These are phyloP conservation scores for Sinocyclocheilus anophthalmus DNA, from an alignment of 2,113 vertebrate genomes.

Conservation along the genomic window DNA sequence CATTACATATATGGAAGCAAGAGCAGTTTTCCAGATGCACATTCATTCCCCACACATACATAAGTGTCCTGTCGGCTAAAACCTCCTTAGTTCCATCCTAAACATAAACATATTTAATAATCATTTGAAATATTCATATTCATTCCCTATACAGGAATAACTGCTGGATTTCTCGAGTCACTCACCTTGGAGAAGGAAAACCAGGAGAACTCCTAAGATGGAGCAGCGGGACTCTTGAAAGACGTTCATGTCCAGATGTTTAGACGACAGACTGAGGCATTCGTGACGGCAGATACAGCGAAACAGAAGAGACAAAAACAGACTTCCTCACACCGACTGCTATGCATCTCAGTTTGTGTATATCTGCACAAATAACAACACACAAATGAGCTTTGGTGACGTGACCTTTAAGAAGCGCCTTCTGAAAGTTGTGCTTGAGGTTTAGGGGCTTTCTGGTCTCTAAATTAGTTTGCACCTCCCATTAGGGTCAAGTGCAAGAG, in stretches of 20 bases:
- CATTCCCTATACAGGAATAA: too few species aligned
- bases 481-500: background rate
- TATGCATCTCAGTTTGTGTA: background rate
- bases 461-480: background rate
- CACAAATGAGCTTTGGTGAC: background rate
- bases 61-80: background rate
- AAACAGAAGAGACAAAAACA: background rate
- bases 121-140: too few species aligned
- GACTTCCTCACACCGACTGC: background rate
- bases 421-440: background rate
- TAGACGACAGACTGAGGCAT: background rate
- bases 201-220: background rate
- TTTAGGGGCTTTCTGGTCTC: background rate
- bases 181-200: conserved; percentile 16
- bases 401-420: background rate
- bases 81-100: too few species aligned
- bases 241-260: background rate
- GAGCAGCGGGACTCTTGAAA: background rate
- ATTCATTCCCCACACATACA: background rate
- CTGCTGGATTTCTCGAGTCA: background rate
- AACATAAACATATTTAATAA: too few species aligned
- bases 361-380: background rate
- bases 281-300: background rate
- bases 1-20: background rate
- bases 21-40: background rate